A percentile compares a stretch with the other conserved stretches of the same genome.
Evolutionary conservation across 2,113 vertebrate species (phyloP).

Genomic region (Tonatia bakeri): DNA sequence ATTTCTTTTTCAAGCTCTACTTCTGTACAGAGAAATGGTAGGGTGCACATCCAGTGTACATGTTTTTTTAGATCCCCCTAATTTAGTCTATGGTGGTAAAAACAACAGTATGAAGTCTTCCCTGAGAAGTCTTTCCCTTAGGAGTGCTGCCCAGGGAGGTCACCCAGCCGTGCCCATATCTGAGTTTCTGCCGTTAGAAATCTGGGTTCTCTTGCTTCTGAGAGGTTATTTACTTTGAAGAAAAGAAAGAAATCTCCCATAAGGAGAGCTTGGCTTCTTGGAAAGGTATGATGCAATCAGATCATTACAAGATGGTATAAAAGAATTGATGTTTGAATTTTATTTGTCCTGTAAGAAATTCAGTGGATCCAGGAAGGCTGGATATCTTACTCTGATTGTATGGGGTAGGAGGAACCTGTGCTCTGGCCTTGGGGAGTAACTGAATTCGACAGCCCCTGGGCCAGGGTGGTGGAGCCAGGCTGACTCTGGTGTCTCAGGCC

Average conservation of each 20-base stretch:
- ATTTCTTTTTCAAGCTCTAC: neutral
- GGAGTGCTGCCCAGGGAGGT: neutral
- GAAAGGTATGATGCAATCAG: neutral
- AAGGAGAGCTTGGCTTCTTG: neutral
- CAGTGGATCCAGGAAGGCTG: neutral
- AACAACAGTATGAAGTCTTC: neutral
- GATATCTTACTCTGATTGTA: neutral
- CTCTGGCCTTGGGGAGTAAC: neutral
- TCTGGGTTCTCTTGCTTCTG: neutral
- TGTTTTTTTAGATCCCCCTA: neutral
- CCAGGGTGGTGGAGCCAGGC: neutral
- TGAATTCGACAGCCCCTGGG: neutral
- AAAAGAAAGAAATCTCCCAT: neutral
- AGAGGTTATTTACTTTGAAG: neutral
- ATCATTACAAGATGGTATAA: neutral
- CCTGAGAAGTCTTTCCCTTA: neutral
- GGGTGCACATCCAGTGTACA: neutral
- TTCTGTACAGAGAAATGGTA: neutral
- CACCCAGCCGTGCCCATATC: neutral
- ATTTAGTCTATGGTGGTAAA: neutral
- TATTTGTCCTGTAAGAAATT: neutral
- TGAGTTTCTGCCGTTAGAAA: neutral
- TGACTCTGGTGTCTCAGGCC: neutral
- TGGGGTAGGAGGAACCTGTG: neutral
- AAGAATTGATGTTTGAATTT: neutral